phyloP scores from a whole-genome alignment of 2,113 vertebrate species.

The Albula goreensis region DNA sequence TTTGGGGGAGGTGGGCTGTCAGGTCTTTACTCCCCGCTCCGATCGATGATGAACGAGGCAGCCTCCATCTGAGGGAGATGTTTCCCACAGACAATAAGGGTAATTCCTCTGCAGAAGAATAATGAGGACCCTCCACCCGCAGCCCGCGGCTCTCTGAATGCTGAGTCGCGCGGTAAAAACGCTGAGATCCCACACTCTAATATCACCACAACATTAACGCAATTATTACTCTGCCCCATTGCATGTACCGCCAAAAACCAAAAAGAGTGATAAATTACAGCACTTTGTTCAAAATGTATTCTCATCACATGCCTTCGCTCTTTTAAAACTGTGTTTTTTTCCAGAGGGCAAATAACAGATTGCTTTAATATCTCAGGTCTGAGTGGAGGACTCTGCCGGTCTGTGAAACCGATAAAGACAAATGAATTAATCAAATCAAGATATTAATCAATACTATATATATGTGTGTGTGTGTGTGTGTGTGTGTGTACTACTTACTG shows the following conservation, averaged over 20 bases:
- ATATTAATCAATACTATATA: neutral
- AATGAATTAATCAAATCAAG: neutral
- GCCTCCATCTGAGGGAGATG: neutral
- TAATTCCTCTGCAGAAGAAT: neutral
- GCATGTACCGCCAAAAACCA: neutral
- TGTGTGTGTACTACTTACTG: no score
- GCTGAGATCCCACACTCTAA: neutral
- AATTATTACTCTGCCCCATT: neutral
- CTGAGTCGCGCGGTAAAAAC: neutral
- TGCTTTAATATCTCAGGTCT: neutral
- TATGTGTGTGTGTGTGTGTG: no score
- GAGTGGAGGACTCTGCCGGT: neutral
- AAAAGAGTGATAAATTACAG: constrained; percentile 5
- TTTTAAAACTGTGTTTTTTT: neutral
- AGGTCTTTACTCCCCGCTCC: neutral
- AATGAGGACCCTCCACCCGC: neutral
- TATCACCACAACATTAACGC: neutral
- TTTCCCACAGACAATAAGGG: neutral
- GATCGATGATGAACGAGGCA: neutral
- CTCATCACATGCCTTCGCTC: neutral
- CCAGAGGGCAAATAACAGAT: neutral
- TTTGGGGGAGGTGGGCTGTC: no score
- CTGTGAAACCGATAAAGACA: neutral
- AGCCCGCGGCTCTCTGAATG: neutral
- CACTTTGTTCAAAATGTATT: constrained; percentile 5